Evolutionary conservation across 2,113 vertebrate species (phyloP).

Genomic region (Epinephelus lanceolatus): DNA sequence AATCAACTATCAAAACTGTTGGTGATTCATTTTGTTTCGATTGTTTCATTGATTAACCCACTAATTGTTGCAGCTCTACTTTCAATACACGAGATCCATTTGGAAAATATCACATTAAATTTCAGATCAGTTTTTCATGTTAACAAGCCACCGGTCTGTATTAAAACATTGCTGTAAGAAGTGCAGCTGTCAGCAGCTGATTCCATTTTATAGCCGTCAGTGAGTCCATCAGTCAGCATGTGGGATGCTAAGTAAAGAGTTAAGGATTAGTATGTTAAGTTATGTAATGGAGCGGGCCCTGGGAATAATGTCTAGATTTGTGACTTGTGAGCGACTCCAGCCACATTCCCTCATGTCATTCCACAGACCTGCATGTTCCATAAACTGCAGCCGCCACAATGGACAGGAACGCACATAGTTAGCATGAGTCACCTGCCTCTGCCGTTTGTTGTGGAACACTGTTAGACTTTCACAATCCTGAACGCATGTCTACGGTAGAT

Average conservation of each 20-base stretch:
- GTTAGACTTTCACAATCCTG: constrained; percentile 23
- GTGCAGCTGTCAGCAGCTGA: constrained; percentile 43
- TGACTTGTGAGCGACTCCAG: constrained; percentile 66
- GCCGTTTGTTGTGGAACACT: constrained; percentile 26
- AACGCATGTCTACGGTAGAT: background rate
- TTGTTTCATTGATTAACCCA: too few species aligned
- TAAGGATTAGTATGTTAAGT: constrained; percentile 56
- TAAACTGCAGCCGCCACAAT: constrained; percentile 47
- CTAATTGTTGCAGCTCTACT: background rate
- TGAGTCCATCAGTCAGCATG: constrained; percentile 13
- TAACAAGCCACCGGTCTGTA: background rate
- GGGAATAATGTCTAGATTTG: constrained; percentile 72
- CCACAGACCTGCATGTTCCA: constrained; percentile 44
- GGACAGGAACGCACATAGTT: constrained; percentile 26
- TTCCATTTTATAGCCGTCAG: constrained; percentile 9
- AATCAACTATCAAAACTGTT: too few species aligned
- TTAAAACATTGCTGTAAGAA: constrained; percentile 17
- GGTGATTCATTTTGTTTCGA: too few species aligned
- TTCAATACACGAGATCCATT: background rate
- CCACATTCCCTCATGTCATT: constrained; percentile 60
- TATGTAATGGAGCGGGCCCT: constrained; percentile 50
- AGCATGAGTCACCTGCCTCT: constrained; percentile 30
- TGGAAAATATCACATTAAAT: background rate
- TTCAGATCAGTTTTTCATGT: constrained; percentile 3
- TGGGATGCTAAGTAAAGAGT: constrained; percentile 34